Evolutionary conservation across 2,888 invertebrate genomes (phyloP).

Genomic region (Macaria liturata): DNA sequence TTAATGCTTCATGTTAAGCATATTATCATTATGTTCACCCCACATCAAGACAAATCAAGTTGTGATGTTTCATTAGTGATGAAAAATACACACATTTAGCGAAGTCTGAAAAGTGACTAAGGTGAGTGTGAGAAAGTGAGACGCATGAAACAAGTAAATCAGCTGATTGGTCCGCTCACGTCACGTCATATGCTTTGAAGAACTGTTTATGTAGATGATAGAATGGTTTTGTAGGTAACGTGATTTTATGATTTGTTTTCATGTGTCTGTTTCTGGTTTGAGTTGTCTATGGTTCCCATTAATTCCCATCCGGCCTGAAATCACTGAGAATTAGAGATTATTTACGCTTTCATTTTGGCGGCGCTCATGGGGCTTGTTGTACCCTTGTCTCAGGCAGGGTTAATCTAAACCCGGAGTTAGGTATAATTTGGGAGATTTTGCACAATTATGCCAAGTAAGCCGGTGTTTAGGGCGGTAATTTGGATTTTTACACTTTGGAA

Average conservation of each 20-base stretch:
- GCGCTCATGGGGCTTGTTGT: slow-evolving; percentile 30
- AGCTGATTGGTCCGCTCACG: too few species aligned
- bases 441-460: slow-evolving; percentile 22
- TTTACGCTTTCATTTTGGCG: slow-evolving; percentile 36
- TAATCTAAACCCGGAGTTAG: slow-evolving; percentile 25
- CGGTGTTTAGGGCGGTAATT: slow-evolving; percentile 12
- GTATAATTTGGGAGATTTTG: slow-evolving; percentile 23
- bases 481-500: neutral
- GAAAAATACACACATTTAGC: too few species aligned
- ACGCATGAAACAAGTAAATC: too few species aligned
- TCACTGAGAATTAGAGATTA: slow-evolving; percentile 31
- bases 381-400: slow-evolving; percentile 35
- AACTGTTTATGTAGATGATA: too few species aligned
- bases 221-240: too few species aligned
- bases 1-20: too few species aligned
- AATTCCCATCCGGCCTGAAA: slow-evolving; percentile 53
- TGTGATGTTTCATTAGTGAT: too few species aligned
- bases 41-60: too few species aligned
- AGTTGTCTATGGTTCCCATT: slow-evolving; percentile 41
- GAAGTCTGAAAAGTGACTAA: too few species aligned
- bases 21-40: too few species aligned
- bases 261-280: neutral
- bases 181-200: too few species aligned
- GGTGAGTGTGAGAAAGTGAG: too few species aligned
- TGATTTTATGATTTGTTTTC: neutral